These are phyloP conservation scores for Calliphora vicina DNA, from an alignment of 1,140 invertebrate species.

Conservation along the genomic window DNA sequence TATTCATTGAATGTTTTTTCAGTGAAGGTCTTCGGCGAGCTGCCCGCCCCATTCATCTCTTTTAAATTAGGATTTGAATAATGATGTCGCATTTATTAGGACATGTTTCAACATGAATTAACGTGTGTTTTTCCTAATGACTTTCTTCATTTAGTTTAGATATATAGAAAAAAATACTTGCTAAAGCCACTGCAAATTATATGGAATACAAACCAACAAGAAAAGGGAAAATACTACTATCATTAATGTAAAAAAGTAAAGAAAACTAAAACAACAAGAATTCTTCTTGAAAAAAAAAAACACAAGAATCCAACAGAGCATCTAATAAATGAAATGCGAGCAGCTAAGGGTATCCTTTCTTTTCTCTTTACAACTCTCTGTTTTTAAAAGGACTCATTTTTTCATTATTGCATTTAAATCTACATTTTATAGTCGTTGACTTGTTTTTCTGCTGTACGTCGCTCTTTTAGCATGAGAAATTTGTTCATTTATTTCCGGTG, in stretches of 20 bases:
- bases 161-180: neutral
- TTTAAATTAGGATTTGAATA: neutral
- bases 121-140: slow-evolving; percentile 1
- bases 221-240: neutral
- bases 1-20: neutral
- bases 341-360: neutral
- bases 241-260: neutral
- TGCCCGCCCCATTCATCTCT: neutral
- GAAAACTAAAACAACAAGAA: neutral
- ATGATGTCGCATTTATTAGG: slow-evolving; percentile 13
- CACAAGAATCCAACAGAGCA: neutral
- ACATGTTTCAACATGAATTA: slow-evolving; percentile 11
- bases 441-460: neutral
- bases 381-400: neutral
- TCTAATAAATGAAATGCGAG: neutral
- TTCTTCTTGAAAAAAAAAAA: neutral
- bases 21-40: neutral
- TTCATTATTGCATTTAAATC: neutral
- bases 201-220: too few species aligned
- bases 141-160: neutral
- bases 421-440: neutral
- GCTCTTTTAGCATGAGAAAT: neutral
- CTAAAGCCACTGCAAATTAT: neutral
- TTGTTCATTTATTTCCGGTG: neutral
- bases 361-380: neutral